A percentile compares a stretch with the other conserved stretches of the same genome.
phyloP scores from a whole-genome alignment of 2,888 invertebrate genomes.

The Tetropium fuscum region DNA sequence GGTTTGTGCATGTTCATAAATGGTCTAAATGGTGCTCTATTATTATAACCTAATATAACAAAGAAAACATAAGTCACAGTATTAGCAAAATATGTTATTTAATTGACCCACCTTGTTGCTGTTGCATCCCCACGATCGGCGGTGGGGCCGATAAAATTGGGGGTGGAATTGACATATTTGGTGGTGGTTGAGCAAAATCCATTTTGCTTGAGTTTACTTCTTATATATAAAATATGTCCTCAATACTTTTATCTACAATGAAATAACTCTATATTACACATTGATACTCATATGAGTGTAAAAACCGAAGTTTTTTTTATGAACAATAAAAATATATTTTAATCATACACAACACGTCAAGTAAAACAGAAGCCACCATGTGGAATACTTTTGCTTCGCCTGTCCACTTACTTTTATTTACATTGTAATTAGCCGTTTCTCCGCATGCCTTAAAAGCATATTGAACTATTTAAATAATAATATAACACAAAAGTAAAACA shows the following conservation, averaged over 20 bases:
- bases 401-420: slow-evolving; percentile 14
- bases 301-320: neutral
- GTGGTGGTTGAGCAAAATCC: slow-evolving; percentile 65
- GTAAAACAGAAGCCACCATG: slow-evolving; percentile 6
- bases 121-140: slow-evolving; percentile 51
- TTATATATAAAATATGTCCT: neutral
- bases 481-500: slow-evolving; percentile 1
- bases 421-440: slow-evolving; percentile 1
- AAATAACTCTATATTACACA: neutral
- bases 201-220: slow-evolving; percentile 39
- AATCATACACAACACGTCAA: slow-evolving; percentile 5
- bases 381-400: neutral
- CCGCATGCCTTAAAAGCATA: neutral
- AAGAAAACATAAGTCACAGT: neutral
- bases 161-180: slow-evolving; percentile 66
- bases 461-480: slow-evolving; percentile 8
- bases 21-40: slow-evolving; percentile 61
- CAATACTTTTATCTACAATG: neutral
- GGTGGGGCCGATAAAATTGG: slow-evolving; percentile 66
- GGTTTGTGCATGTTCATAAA: slow-evolving; percentile 63
- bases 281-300: neutral
- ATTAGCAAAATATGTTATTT: neutral
- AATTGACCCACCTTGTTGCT: slow-evolving; percentile 44
- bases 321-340: neutral
- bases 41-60: slow-evolving; percentile 47